phyloP scores from a whole-genome alignment of 2,888 invertebrate species.

The Ischnura elegans region DNA sequence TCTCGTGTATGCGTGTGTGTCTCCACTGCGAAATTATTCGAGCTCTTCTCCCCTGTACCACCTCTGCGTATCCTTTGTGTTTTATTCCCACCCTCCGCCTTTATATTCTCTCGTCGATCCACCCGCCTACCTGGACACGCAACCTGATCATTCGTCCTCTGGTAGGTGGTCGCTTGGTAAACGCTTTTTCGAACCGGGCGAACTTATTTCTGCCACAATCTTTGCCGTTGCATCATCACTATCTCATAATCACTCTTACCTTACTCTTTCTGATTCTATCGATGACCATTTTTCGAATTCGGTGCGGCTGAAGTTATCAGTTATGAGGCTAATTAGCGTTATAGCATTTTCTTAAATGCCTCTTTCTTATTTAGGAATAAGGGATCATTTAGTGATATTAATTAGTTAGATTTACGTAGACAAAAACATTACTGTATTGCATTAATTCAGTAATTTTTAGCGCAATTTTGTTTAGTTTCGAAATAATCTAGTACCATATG shows the following conservation, averaged over 20 bases:
- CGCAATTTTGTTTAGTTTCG: too few relatives aligned
- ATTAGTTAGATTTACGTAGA: too few relatives aligned
- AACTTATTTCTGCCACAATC: neutral
- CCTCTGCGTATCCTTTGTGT: neutral
- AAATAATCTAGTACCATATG: too few relatives aligned
- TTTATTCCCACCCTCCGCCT: neutral
- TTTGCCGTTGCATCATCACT: neutral
- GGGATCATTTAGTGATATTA: too few relatives aligned
- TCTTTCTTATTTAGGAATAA: too few relatives aligned
- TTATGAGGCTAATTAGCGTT: too few relatives aligned
- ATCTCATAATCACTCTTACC: neutral
- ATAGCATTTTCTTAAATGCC: too few relatives aligned
- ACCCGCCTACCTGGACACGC: neutral
- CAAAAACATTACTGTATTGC: too few relatives aligned
- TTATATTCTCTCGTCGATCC: neutral
- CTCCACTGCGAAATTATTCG: neutral
- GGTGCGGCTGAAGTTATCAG: too few relatives aligned
- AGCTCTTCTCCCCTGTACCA: neutral
- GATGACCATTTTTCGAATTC: neutral
- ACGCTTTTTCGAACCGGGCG: neutral
- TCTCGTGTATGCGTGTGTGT: too few relatives aligned
- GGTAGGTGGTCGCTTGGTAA: neutral
- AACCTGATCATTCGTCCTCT: conserved; percentile 1
- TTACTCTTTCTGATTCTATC: neutral
- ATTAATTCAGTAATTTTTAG: too few relatives aligned